phyloP scores from a whole-genome alignment of 2,113 vertebrate genomes.

The Ctenomys sociabilis region DNA sequence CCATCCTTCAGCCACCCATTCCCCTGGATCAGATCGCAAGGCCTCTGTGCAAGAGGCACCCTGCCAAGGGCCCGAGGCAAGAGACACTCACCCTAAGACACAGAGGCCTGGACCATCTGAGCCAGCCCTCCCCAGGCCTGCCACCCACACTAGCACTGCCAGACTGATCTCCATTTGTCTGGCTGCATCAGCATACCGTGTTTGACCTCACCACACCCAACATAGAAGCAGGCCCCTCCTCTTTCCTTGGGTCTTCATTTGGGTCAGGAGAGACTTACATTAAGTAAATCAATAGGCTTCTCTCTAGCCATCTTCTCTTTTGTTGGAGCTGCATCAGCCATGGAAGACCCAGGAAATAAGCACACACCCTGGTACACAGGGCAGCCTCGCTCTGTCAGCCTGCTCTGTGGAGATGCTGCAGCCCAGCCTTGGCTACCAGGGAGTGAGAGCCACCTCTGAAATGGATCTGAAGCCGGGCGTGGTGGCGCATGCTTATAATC shows the following conservation, averaged over 20 bases:
- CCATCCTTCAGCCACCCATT: neutral
- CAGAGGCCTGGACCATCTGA: no score
- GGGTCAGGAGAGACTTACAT: neutral
- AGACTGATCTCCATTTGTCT: neutral
- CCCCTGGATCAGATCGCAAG: neutral
- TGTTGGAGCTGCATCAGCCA: neutral
- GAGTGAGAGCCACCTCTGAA: neutral
- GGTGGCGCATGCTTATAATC: no score
- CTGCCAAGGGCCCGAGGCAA: no score
- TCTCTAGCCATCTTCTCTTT: neutral
- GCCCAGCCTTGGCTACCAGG: neutral
- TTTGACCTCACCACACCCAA: neutral
- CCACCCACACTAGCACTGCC: no score
- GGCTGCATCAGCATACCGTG: neutral
- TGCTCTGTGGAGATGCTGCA: no score
- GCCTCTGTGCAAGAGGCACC: no score
- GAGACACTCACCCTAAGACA: no score
- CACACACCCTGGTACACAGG: no score
- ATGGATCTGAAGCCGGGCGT: neutral
- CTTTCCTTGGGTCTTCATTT: neutral
- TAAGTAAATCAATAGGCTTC: neutral
- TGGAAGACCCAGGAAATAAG: no score
- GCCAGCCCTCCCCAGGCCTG: no score
- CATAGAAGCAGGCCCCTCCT: neutral
- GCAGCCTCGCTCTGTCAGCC: no score